A percentile compares a stretch with the other conserved stretches of the same genome.
Evolutionary conservation across 2,113 vertebrate genomes (phyloP).

Genomic region (Zosterops borbonicus): DNA sequence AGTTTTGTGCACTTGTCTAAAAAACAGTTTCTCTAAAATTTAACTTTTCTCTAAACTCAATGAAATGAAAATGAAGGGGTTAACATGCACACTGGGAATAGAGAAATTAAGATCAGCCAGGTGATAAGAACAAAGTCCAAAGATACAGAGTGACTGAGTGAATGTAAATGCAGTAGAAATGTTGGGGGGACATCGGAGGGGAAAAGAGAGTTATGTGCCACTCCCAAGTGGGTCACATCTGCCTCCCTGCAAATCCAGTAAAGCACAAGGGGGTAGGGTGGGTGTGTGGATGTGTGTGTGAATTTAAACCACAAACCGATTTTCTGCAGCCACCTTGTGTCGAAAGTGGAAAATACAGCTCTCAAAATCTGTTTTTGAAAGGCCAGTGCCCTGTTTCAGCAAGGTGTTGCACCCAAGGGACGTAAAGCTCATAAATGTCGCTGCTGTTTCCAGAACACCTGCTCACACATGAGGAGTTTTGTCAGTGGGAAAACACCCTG

Average conservation of each 20-base stretch:
- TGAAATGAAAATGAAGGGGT: neutral
- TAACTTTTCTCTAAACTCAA: neutral
- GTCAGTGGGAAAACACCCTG: neutral
- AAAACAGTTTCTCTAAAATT: neutral
- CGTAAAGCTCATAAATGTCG: neutral
- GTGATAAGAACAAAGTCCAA: neutral
- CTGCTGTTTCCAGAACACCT: neutral
- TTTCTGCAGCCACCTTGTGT: constrained; percentile 59
- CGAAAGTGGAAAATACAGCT: neutral
- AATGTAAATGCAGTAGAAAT: neutral
- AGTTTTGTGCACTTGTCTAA: neutral
- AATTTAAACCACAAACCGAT: neutral
- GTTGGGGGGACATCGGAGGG: neutral
- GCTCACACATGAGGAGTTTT: neutral
- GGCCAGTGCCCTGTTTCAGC: accelerated
- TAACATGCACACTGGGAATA: neutral
- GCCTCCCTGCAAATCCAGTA: neutral
- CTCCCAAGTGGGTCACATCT: neutral
- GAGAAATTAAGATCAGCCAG: neutral
- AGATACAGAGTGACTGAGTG: neutral
- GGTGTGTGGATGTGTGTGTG: neutral
- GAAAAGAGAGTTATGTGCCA: neutral
- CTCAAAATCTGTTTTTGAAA: neutral
- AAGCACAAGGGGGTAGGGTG: accelerated
- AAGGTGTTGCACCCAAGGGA: accelerated